Evolutionary conservation across 1,140 invertebrate species (phyloP), one percentile per base, ranked within the genome.

Genomic region (Latrodectus geometricus): DNA sequence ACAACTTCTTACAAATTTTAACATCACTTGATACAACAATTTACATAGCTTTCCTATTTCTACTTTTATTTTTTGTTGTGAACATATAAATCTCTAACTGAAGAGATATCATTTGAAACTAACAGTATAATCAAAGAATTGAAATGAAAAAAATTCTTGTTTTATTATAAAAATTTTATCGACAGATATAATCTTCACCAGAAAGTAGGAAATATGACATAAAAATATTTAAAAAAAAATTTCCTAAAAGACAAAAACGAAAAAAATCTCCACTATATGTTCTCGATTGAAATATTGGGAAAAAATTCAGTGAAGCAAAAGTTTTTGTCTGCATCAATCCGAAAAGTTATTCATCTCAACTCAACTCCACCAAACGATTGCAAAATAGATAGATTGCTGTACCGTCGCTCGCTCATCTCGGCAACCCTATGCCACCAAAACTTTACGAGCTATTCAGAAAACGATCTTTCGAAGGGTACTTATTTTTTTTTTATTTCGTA

Each of bases 311-410:
- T n/a, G 12, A 69, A 20, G 68, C 68, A 35, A 15, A 35, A 68
- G 35, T 21, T 78, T 78, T 78, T 14, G 14, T 21, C 35, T 14
- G 3, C 49, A 15, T 61, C 49, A 68, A 5, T 0, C 9, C 9
- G 49, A 17, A 80, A 52, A 54, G 65, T 69, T 70, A 80, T 80
- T 80, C 68, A 70, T 80, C 78, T 66, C 35, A 35, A 35, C 35
- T 35, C 35, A 35, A 35, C 35, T 80, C 14, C 9, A 11, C 5
- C 54, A 35, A 48, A 35, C 66, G 61, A 54, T 80, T 70, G 66
- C 66, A 20, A 69, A 54, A 66, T 48, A 80, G 78, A 70, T 70
- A 48, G 23, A 52, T 61, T 61, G 54, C 54, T 14, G 54, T 61
- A 61, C 11, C 17, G 54, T 61, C 54, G 17, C 54, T 35, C 35